Conservation (phyloP, 2,113 vertebrate genomes). For the Corythornis vintsioides region DNA sequence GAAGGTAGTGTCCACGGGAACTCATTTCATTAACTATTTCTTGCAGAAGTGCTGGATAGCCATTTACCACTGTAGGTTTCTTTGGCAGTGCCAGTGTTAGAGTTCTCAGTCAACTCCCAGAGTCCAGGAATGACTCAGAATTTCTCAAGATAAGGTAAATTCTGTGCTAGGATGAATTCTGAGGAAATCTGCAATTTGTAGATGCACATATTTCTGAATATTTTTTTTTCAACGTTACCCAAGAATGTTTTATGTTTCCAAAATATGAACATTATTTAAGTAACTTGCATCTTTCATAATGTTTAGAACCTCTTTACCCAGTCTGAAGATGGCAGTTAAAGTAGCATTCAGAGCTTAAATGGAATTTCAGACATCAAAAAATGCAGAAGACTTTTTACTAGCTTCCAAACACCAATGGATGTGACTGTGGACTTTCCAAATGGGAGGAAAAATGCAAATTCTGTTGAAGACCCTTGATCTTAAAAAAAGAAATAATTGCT, state of each 20-base stretch:
- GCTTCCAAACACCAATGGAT: not conserved
- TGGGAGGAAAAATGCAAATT: not conserved
- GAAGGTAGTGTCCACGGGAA: not conserved
- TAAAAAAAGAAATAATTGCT: not conserved
- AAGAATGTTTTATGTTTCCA: not conserved
- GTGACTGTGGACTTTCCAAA: not conserved
- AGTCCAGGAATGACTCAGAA: not conserved
- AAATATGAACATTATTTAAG: not conserved
- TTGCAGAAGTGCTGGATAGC: not conserved
- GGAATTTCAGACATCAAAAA: not conserved
- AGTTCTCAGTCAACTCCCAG: not conserved
- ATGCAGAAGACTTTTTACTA: not conserved
- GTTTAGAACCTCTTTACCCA: not conserved
- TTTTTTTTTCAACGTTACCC: not conserved
- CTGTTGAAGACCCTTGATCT: not conserved
- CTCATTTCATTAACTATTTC: not conserved
- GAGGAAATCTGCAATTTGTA: not conserved
- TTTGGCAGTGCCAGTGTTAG: not conserved
- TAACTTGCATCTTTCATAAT: not conserved
- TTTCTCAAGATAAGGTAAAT: not conserved
- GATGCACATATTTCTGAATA: not conserved
- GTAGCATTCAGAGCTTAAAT: not conserved
- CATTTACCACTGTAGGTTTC: not conserved
- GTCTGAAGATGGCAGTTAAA: not conserved
- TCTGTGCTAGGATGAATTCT: not conserved